Conservation (phyloP, 2,797 vertebrate genomes). For the Girardinus metallicus region DNA sequence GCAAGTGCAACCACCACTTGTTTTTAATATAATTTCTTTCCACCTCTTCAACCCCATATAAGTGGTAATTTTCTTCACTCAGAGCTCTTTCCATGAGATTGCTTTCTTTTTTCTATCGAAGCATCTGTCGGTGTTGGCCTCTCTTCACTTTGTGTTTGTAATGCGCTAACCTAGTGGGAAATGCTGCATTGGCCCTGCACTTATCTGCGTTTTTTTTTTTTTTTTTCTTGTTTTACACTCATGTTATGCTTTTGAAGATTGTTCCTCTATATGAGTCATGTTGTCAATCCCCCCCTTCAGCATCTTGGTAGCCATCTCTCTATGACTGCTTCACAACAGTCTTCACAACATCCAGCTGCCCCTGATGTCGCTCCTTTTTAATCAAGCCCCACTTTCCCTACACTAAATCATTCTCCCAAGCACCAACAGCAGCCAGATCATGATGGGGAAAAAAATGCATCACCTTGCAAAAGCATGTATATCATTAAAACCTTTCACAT, state of each 20-base stretch:
- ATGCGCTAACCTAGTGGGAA: conserved; percentile 31
- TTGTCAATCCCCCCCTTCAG: conserved; percentile 55
- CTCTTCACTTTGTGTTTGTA: conserved; percentile 28
- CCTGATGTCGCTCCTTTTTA: conserved; percentile 65
- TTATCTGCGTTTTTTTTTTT: conserved; percentile 8
- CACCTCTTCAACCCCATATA: conserved; percentile 32
- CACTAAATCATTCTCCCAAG: conserved; percentile 67
- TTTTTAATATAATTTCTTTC: conserved; percentile 53
- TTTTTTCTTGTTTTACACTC: conserved; percentile 5
- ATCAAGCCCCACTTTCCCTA: conserved; percentile 66
- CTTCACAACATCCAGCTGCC: no score
- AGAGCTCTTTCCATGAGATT: conserved; percentile 41
- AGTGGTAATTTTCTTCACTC: conserved; percentile 37
- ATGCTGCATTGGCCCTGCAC: conserved; percentile 11
- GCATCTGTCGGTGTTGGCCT: conserved; percentile 30
- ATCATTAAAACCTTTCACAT: background rate
- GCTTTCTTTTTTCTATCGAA: conserved; percentile 32
- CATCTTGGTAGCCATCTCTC: conserved; percentile 37
- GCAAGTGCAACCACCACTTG: conserved; percentile 36
- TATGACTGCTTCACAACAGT: conserved; percentile 48
- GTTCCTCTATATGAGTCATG: conserved; percentile 41
- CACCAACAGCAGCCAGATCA: conserved; percentile 59
- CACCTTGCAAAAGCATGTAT: background rate
- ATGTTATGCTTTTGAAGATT: conserved; percentile 28
- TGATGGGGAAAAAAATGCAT: conserved; percentile 7